These are phyloP conservation scores for Diplazon laetatorius DNA, from an alignment of 2,888 invertebrate genomes.

Conservation along the genomic window DNA sequence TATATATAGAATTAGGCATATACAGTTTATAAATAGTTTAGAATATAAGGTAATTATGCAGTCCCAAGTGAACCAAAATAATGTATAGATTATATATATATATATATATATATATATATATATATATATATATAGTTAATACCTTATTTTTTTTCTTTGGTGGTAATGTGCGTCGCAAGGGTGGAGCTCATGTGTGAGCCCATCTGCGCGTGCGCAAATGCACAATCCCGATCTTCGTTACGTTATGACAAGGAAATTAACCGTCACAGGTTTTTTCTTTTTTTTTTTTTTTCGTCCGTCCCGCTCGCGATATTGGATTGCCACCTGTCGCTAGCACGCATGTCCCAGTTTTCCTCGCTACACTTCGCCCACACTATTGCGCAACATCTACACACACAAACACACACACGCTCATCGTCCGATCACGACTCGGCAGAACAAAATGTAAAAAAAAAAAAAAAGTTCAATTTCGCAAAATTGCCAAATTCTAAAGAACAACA, in stretches of 20 bases:
- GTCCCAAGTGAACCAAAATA: too few species aligned
- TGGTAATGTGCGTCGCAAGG: conserved; percentile 34
- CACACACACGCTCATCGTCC: neutral
- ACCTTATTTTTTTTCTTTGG: conserved; percentile 29
- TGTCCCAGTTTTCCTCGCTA: conserved; percentile 20
- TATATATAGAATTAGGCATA: too few species aligned
- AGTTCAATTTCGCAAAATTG: neutral
- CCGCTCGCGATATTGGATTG: conserved; percentile 19
- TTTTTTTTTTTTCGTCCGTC: conserved; percentile 3
- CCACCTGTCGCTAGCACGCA: conserved; percentile 22
- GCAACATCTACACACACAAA: too few species aligned
- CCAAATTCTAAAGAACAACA: too few species aligned
- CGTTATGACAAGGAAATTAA: conserved; percentile 26
- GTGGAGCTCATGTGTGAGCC: conserved; percentile 10
- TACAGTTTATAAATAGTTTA: too few species aligned
- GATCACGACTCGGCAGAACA: too few species aligned
- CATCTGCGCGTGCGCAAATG: conserved; percentile 42
- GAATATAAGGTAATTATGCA: too few species aligned
- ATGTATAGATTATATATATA: too few species aligned
- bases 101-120: too few species aligned
- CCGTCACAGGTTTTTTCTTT: neutral
- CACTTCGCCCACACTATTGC: neutral
- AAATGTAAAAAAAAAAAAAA: too few species aligned
- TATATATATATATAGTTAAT: too few species aligned
- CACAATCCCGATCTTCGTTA: conserved; percentile 30